Conservation (phyloP, 1,140 invertebrate genomes). For the Oreohelix idahoensis region DNA sequence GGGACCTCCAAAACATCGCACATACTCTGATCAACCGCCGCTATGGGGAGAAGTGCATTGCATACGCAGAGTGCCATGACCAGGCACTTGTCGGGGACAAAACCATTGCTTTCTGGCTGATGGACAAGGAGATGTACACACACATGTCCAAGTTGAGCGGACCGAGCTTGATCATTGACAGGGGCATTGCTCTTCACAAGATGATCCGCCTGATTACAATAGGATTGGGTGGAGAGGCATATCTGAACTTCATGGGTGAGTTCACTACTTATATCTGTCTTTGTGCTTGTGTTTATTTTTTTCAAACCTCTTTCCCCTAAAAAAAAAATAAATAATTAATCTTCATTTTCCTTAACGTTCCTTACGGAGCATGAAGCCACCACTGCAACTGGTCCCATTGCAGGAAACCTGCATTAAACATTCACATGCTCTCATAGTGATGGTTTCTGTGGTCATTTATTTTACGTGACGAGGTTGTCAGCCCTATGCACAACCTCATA, state of each 20-base stretch:
- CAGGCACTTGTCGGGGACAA: slow-evolving; percentile 99
- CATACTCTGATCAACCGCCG: slow-evolving; percentile 94
- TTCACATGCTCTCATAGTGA: no score
- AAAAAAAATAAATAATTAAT: no score
- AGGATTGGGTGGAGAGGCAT: slow-evolving; percentile 94
- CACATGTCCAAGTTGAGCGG: slow-evolving; percentile 86
- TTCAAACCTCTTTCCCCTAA: no score
- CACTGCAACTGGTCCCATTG: no score
- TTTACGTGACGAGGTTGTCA: no score
- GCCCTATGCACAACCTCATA: no score
- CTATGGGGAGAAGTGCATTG: slow-evolving; percentile 95
- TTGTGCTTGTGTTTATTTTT: no score
- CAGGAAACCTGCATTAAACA: no score
- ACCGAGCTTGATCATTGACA: slow-evolving; percentile 82
- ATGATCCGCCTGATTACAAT: slow-evolving; percentile 96
- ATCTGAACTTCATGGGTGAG: slow-evolving; percentile 97
- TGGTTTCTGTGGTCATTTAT: no score
- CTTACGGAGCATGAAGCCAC: no score
- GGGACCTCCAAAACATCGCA: slow-evolving; percentile 93
- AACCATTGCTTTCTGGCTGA: slow-evolving; percentile 98
- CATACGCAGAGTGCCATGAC: slow-evolving; percentile 99
- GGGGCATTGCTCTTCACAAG: slow-evolving; percentile 97
- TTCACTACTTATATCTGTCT: background rate
- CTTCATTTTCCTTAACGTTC: no score
- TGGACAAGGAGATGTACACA: slow-evolving; percentile 99